These are phyloP conservation scores for Lagodon rhomboides DNA, from an alignment of 2,797 vertebrate genomes.

Conservation along the genomic window DNA sequence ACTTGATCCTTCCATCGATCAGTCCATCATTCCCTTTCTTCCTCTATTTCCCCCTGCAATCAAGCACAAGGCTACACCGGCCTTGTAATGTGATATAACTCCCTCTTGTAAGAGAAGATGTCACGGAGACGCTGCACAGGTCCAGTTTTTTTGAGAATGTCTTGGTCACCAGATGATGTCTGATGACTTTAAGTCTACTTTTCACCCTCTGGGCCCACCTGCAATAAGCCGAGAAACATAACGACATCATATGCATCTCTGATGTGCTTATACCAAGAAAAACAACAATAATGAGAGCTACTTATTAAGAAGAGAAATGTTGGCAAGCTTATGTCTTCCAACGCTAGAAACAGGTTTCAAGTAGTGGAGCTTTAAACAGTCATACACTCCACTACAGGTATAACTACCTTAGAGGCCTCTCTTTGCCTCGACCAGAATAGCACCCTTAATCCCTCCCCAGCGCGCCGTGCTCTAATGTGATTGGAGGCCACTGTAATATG, in stretches of 20 bases:
- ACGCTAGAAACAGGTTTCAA: slow-evolving; percentile 25
- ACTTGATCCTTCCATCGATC: slow-evolving; percentile 64
- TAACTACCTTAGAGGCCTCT: slow-evolving; percentile 65
- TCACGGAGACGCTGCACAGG: slow-evolving; percentile 37
- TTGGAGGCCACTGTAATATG: slow-evolving; percentile 57
- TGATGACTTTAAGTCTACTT: slow-evolving; percentile 62
- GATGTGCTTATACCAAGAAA: slow-evolving; percentile 31
- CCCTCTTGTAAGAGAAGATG: slow-evolving; percentile 66
- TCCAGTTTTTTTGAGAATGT: slow-evolving; percentile 43
- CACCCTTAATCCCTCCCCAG: slow-evolving; percentile 50
- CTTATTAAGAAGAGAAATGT: slow-evolving; percentile 42
- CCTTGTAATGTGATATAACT: slow-evolving; percentile 67
- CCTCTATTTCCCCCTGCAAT: slow-evolving; percentile 56
- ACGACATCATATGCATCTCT: slow-evolving; percentile 69
- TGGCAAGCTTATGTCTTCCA: background rate
- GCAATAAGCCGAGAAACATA: slow-evolving; percentile 78
- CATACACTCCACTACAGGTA: slow-evolving; percentile 15
- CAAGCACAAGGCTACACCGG: slow-evolving; percentile 33
- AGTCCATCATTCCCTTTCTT: slow-evolving; percentile 64
- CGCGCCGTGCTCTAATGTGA: slow-evolving; percentile 42
- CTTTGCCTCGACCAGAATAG: slow-evolving; percentile 41
- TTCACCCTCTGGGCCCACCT: slow-evolving; percentile 53
- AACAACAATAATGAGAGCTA: slow-evolving; percentile 34
- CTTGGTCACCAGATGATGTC: slow-evolving; percentile 64
- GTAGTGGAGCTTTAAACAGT: slow-evolving; percentile 24